Evolutionary conservation across 92 coral and sea anemone species (phyloP).

Genomic region (Epizoanthus illoricatus): DNA sequence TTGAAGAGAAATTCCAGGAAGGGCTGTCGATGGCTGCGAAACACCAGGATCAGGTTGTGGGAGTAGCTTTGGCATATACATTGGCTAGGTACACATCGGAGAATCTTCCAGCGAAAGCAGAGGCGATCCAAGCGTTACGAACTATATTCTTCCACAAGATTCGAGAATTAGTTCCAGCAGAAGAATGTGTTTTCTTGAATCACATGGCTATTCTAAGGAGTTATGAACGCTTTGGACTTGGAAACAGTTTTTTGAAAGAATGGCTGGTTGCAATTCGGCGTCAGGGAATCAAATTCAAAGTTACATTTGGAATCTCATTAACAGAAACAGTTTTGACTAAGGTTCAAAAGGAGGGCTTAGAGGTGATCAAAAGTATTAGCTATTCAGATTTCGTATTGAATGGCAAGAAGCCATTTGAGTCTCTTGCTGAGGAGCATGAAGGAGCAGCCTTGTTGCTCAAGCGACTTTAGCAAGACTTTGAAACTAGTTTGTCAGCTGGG

Average conservation of each 20-base stretch:
- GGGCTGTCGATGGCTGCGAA: slow-evolving; percentile 1
- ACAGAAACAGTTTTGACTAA: not conserved
- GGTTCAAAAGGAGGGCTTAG: not conserved
- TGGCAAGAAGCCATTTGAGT: not conserved
- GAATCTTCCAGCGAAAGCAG: not conserved
- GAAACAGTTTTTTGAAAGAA: not conserved
- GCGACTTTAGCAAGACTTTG: not conserved
- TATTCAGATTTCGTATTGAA: slow-evolving; percentile 3
- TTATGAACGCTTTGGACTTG: not conserved
- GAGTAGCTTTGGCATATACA: not conserved
- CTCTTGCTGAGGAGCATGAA: not conserved
- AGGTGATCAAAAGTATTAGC: not conserved
- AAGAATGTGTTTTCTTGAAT: not conserved
- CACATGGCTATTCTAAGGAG: not conserved
- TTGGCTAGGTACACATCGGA: not conserved
- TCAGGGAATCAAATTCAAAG: slow-evolving; percentile 3
- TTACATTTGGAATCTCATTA: not conserved
- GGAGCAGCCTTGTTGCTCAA: not conserved
- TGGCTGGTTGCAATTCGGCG: not conserved
- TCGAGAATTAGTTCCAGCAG: not conserved
- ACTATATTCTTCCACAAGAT: not conserved
- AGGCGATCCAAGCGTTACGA: not conserved
- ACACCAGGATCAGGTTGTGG: not conserved
- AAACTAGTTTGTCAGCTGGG: no score
- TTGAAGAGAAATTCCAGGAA: not conserved